Conservation (phyloP, 1,140 invertebrate species). For the Drosophila murphyi region DNA sequence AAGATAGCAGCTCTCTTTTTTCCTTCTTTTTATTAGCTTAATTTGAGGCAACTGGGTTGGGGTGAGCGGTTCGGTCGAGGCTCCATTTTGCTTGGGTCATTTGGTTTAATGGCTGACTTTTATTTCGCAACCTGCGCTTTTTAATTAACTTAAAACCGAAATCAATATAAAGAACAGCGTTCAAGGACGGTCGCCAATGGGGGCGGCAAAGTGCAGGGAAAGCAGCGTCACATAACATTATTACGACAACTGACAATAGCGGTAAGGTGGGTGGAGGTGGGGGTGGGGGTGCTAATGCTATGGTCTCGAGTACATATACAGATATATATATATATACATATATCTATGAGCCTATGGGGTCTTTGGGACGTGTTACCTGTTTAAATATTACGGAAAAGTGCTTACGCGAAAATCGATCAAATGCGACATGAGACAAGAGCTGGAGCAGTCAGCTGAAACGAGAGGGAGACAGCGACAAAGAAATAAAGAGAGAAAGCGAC, state of each 20-base stretch:
- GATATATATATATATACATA: not conserved
- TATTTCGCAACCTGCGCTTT: slow-evolving; percentile 49
- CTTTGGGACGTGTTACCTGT: slow-evolving; percentile 17
- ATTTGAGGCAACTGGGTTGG: slow-evolving; percentile 9
- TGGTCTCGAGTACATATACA: not conserved
- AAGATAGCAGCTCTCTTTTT: slow-evolving; percentile 33
- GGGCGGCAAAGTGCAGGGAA: not conserved
- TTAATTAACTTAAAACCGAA: slow-evolving; percentile 76
- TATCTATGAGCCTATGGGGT: not conserved
- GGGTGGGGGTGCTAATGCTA: not conserved
- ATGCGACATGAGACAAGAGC: slow-evolving; percentile 30
- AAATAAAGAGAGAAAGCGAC: not conserved
- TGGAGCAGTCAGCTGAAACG: slow-evolving; percentile 3
- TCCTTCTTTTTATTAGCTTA: slow-evolving; percentile 24
- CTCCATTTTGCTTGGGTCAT: slow-evolving; percentile 28
- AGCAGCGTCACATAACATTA: slow-evolving; percentile 60
- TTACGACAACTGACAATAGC: slow-evolving; percentile 60
- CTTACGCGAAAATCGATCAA: slow-evolving; percentile 69
- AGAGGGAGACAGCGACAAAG: not conserved
- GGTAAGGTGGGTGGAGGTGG: slow-evolving; percentile 32
- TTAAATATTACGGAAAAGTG: slow-evolving; percentile 41
- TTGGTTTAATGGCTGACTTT: slow-evolving; percentile 44
- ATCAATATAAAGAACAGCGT: slow-evolving; percentile 63
- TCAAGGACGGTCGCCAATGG: slow-evolving; percentile 51
- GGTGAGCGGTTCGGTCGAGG: not conserved